Base-by-base conservation (phyloP, 2,797 vertebrate species). In the Acrossocheilus fasciatus region DNA sequence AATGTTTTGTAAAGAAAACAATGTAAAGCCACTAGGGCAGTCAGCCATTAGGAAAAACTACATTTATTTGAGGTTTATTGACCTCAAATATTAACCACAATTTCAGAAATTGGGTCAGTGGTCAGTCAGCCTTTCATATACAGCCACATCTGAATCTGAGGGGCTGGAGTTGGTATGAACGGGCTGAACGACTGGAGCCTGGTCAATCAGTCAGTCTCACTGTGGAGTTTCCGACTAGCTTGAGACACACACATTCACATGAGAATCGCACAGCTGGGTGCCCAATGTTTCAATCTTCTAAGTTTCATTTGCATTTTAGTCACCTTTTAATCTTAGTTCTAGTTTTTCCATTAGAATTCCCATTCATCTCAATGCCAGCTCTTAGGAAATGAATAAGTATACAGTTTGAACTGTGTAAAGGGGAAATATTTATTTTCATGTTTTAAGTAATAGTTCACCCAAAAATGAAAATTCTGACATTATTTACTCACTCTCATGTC, bases 221-320 rank as follows among this genome's bases (percentile, higher is more conserved):
- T 43, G 68, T 77, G 79, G 43, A 86, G 87, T 89, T 74, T 87
- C 76, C 80, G 76, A 68, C 81, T 88, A 70, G 84, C 45, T 59
- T 75, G 64, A 81, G 39, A 81, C 87, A 88, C 54, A 85, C 10
- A 80, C 36, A 30, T 52, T 78, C 57, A 87, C 86, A 90, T 89
- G 66, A 69, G 70, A 82, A 87, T 89, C 74, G 52, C 83, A 80
- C 82, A 47, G 73, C 68, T 75, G 81, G 4, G 59, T 81, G 26
- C 20, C 45, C 52, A 30, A 57, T 66, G 52, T 73, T 81, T 36
- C 30, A 36, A n/a, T 30, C 30, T 34, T 68, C 6, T 68, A 68
- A 34, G 14, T 34, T 70, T 86, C 17, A 79, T 54, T 23, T 54
- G 23, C 36, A 18, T 36, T 34, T 3, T 52, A 20, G 30, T 14